Conservation (phyloP, 1,140 invertebrate genomes). For the Orussus abietinus region DNA sequence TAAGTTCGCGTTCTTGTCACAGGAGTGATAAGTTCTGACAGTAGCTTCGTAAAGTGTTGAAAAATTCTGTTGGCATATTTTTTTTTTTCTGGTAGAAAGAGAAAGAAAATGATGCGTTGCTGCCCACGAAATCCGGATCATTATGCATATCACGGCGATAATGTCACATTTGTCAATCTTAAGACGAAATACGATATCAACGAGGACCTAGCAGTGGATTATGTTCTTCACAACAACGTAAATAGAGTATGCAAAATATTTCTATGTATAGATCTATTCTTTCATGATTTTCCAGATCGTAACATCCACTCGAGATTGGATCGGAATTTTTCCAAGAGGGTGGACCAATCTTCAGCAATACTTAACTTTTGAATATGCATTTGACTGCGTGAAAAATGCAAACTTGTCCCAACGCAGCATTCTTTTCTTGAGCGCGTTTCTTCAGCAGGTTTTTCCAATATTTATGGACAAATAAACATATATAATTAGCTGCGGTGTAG, state of each 20-base stretch:
- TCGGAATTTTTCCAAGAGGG: slow-evolving; percentile 17
- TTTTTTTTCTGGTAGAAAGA: no score
- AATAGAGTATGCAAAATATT: neutral
- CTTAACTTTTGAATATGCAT: slow-evolving; percentile 16
- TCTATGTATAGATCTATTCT: neutral
- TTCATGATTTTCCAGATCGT: slow-evolving; percentile 3
- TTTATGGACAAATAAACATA: neutral
- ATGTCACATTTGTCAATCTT: slow-evolving; percentile 10
- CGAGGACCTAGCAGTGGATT: slow-evolving; percentile 12
- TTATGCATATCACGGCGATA: slow-evolving; percentile 5
- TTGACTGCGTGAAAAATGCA: slow-evolving; percentile 2
- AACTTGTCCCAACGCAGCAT: slow-evolving; percentile 6
- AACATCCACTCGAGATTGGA: slow-evolving; percentile 17
- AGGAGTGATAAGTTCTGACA: no score
- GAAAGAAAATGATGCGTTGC: slow-evolving; percentile 5
- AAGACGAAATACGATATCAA: slow-evolving; percentile 10
- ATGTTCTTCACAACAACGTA: slow-evolving; percentile 12
- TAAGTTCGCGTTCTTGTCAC: no score
- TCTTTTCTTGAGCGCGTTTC: slow-evolving; percentile 4
- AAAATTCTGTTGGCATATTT: no score
- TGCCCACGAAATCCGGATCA: neutral
- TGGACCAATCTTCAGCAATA: slow-evolving; percentile 18
- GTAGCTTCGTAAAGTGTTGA: no score
- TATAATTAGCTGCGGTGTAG: neutral
- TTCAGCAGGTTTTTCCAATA: slow-evolving; percentile 8